phyloP scores from a whole-genome alignment of 2,888 invertebrate species.

The Brachynemurus nebulosus region DNA sequence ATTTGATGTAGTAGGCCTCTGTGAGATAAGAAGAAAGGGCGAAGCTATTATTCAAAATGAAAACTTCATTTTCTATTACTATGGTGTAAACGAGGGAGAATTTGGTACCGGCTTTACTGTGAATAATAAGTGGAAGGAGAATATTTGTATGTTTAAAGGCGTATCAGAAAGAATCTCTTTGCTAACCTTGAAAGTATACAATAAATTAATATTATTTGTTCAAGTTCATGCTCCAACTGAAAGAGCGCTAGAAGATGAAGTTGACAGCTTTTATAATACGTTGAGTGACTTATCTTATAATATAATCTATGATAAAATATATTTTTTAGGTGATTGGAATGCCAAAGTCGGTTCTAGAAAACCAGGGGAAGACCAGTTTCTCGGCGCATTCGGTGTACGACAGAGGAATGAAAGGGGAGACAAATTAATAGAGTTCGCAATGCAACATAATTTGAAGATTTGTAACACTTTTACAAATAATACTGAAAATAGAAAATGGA shows the following conservation, averaged over 20 bases:
- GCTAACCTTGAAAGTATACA: no score
- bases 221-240: neutral
- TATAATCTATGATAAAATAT: neutral
- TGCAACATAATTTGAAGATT: constrained; percentile 17
- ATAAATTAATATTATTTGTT: no score
- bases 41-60: no score
- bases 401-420: constrained; percentile 19
- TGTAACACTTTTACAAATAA: constrained; percentile 18
- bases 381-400: constrained; percentile 14
- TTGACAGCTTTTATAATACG: neutral
- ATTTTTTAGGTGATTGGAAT: neutral
- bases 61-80: no score
- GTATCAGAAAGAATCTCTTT: no score
- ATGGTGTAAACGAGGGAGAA: no score
- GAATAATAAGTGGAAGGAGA: no score
- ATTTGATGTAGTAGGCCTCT: no score
- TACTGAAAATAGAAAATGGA: constrained; percentile 17
- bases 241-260: neutral
- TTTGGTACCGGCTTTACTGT: no score
- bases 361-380: neutral
- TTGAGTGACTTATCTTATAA: neutral
- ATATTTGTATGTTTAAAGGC: no score
- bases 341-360: neutral
- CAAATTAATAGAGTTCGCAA: constrained; percentile 17
- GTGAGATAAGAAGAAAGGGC: no score